Base-by-base conservation (phyloP, 2,113 vertebrate species). In the Sinocyclocheilus maitianheensis region DNA sequence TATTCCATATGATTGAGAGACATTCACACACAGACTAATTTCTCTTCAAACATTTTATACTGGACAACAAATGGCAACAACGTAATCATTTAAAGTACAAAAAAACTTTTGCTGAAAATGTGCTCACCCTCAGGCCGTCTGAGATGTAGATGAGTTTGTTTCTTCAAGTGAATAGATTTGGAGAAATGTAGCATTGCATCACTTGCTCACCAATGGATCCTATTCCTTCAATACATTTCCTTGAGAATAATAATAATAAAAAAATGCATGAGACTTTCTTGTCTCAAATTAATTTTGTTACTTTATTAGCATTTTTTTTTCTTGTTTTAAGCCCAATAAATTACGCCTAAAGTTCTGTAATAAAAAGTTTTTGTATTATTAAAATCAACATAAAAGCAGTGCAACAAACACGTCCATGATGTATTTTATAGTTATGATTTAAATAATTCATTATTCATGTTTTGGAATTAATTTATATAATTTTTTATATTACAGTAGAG, bases 251-350 rank as follows among this genome's bases (percentile, higher is more conserved):
- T 34, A 34, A 34, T 34, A 34, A 34, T 34, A 34, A 51, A 51
- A 97, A 20, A 60, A 60, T 9, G 20, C 7, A 60, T 22, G 55
- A 58, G 18, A 60, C 20, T 22, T 22, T 60, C 58, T 60, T 60
- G 58, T 10, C 20, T 9, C 0, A 60, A 58, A 7, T 58, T 60
- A 0, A 60, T 46, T 22, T 60, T 60, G 58, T 22, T 60, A 22
- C 58, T 12, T 18, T 7, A 58, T 7, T 58, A 6, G 6, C 16
- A 60, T 60, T 22, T 60, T 60, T 9, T 9, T 20, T 8, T 30
- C 30, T 30, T 55, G 16, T 55, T 55, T 5, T 4, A 60, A 58
- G 5, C 53, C 1, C 2, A 20, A 7, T 55, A 58, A 22, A 58
- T 58, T 58, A 58, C 5, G 16, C 16, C 16, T 58, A 58, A 20